Evolutionary conservation across 2,888 invertebrate genomes (phyloP).

Genomic region (Drosophila mulleri): DNA sequence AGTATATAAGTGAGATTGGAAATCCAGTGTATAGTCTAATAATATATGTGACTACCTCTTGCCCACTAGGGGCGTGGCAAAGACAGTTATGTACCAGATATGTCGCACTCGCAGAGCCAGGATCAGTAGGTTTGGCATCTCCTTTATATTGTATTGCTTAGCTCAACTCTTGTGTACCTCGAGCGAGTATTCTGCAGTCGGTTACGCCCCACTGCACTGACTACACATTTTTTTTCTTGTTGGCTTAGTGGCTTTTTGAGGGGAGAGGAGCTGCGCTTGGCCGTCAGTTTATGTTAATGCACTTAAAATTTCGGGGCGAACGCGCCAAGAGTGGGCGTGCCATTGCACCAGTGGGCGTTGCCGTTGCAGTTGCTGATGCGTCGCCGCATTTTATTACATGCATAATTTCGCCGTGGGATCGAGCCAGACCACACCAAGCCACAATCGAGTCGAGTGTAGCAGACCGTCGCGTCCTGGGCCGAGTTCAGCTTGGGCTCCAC

Average conservation of each 20-base stretch:
- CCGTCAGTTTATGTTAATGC: constrained; percentile 82
- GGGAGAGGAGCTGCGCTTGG: constrained; percentile 11
- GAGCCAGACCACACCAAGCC: constrained; percentile 5
- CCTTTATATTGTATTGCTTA: not conserved
- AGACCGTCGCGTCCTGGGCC: constrained; percentile 17
- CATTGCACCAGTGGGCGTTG: constrained; percentile 38
- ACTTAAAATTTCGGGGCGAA: constrained; percentile 75
- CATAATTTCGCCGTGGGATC: constrained; percentile 83
- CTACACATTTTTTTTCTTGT: not conserved
- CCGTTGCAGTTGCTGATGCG: constrained; percentile 65
- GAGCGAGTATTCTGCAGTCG: not conserved
- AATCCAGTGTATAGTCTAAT: not conserved
- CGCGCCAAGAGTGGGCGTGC: constrained; percentile 62
- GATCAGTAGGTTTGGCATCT: too few species aligned
- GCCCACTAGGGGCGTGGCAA: too few species aligned
- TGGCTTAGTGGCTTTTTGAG: not conserved
- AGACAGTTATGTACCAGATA: too few species aligned
- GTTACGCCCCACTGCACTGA: not conserved
- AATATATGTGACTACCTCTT: too few species aligned
- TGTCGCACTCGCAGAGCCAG: too few species aligned
- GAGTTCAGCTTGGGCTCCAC: constrained; percentile 34
- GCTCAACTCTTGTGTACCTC: not conserved
- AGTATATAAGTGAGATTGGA: not conserved
- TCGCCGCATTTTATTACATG: constrained; percentile 83
- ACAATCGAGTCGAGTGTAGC: not conserved